These are phyloP conservation scores for Cryptocephalus moraei DNA, from an alignment of 2,888 invertebrate genomes.

Conservation along the genomic window DNA sequence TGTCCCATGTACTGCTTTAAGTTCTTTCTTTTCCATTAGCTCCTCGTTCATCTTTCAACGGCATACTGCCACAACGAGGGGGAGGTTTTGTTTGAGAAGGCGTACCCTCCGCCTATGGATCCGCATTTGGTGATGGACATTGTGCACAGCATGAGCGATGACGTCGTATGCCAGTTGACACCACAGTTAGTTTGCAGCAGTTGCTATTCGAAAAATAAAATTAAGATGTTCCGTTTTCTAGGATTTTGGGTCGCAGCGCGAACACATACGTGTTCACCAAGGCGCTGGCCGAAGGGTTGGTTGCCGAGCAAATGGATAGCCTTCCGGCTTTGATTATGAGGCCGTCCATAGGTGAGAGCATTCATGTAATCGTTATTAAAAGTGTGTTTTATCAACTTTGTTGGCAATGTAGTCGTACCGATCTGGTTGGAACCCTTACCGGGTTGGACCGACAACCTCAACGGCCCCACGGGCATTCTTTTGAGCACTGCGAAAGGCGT, in stretches of 20 bases:
- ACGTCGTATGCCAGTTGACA: slow-evolving; percentile 53
- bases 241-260: slow-evolving; percentile 64
- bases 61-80: slow-evolving; percentile 85
- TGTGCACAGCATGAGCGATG: slow-evolving; percentile 70
- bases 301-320: slow-evolving; percentile 62
- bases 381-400: no score
- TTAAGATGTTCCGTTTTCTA: slow-evolving; percentile 54
- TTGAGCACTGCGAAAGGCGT: slow-evolving; percentile 81
- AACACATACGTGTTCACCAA: slow-evolving; percentile 95
- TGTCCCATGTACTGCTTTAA: no score
- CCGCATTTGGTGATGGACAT: slow-evolving; percentile 66
- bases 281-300: slow-evolving; percentile 75
- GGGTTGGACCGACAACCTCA: slow-evolving; percentile 92
- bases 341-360: slow-evolving; percentile 78
- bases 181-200: slow-evolving; percentile 43
- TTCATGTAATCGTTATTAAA: no score
- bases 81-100: slow-evolving; percentile 68
- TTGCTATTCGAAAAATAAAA: slow-evolving; percentile 55
- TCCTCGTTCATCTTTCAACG: slow-evolving; percentile 76
- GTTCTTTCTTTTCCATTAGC: slow-evolving; percentile 31
- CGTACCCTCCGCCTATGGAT: slow-evolving; percentile 75
- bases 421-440: slow-evolving; percentile 62
- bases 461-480: slow-evolving; percentile 79
- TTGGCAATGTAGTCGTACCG: slow-evolving; percentile 57
- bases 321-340: slow-evolving; percentile 76